These are phyloP conservation scores for Thaumatotibia leucotreta DNA, from an alignment of 1,140 invertebrate species.

Conservation along the genomic window DNA sequence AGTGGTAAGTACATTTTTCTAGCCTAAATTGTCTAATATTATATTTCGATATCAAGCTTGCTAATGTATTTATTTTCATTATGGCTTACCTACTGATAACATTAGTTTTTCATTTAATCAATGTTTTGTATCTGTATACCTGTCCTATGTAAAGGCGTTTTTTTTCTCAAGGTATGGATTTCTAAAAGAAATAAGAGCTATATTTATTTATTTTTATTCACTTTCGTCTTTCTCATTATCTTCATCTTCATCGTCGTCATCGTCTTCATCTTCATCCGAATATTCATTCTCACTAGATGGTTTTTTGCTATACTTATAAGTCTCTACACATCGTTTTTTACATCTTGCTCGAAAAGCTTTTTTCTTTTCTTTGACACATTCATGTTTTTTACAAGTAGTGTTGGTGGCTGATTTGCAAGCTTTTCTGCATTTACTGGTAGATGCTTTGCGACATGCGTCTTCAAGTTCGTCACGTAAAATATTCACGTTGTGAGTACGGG, in stretches of 20 bases:
- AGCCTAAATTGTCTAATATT: too few species aligned
- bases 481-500: background rate
- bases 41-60: too few species aligned
- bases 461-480: background rate
- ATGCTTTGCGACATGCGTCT: background rate
- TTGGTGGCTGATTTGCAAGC: background rate
- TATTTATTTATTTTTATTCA: too few species aligned
- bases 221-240: too few species aligned
- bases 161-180: too few species aligned
- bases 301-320: background rate
- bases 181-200: too few species aligned
- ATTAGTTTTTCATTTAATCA: too few species aligned
- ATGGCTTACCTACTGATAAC: too few species aligned
- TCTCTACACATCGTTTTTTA: background rate
- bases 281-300: background rate
- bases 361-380: background rate
- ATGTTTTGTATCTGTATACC: too few species aligned
- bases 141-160: too few species aligned
- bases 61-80: too few species aligned
- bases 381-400: background rate
- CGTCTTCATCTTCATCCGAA: background rate
- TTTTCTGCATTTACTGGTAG: background rate
- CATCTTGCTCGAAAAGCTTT: background rate
- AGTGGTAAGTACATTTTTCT: too few species aligned
- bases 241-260: background rate